Evolutionary conservation across 2,113 vertebrate genomes (phyloP).

Genomic region (Thunnus thynnus): DNA sequence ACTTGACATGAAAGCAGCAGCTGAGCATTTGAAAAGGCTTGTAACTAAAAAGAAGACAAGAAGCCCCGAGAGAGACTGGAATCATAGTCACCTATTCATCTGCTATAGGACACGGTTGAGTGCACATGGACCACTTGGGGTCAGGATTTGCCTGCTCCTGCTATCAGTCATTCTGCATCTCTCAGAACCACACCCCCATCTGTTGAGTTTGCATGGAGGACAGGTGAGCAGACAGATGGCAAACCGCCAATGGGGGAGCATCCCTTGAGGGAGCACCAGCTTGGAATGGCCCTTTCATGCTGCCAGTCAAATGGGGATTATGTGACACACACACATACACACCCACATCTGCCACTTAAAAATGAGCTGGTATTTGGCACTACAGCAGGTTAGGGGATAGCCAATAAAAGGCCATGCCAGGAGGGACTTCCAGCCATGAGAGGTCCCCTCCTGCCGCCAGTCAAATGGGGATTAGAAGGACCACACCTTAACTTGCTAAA

Average conservation of each 20-base stretch:
- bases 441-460: slow-evolving; percentile 82
- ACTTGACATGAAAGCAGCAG: slow-evolving; percentile 22
- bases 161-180: slow-evolving; percentile 42
- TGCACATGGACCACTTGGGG: slow-evolving; percentile 37
- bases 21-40: slow-evolving; percentile 30
- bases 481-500: slow-evolving; percentile 77
- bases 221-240: slow-evolving; percentile 80
- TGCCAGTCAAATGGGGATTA: slow-evolving; percentile 82
- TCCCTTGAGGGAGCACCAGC: slow-evolving; percentile 67
- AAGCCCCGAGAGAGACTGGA: slow-evolving; percentile 30
- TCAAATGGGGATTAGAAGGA: slow-evolving; percentile 84
- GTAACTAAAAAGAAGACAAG: slow-evolving; percentile 11
- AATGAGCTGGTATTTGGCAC: slow-evolving; percentile 68
- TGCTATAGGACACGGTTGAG: slow-evolving; percentile 42
- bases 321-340: slow-evolving; percentile 45
- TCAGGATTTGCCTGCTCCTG: slow-evolving; percentile 39
- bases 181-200: slow-evolving; percentile 64
- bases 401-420: slow-evolving; percentile 75
- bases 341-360: slow-evolving; percentile 73
- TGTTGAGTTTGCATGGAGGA: slow-evolving; percentile 59
- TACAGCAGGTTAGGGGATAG: slow-evolving; percentile 53
- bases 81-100: slow-evolving; percentile 49
- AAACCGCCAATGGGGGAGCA: slow-evolving; percentile 66
- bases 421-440: slow-evolving; percentile 76
- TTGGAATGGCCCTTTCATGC: slow-evolving; percentile 75